Evolutionary conservation across 2,888 invertebrate species (phyloP), one percentile per base, ranked within the genome.

Genomic region (Nomada fucata): DNA sequence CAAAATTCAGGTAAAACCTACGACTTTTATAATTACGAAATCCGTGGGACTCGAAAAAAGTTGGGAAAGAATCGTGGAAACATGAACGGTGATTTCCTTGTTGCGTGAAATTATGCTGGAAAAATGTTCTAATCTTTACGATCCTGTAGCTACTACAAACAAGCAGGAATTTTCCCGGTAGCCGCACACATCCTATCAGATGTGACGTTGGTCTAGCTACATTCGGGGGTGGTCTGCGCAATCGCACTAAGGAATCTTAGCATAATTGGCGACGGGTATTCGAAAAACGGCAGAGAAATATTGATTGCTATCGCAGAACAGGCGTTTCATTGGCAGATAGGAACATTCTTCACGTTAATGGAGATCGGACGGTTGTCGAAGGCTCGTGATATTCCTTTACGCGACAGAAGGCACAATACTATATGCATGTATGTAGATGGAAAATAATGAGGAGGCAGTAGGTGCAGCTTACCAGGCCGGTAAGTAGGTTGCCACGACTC

Each of bases 401-500:
- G 65, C 29, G 68, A 60, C 42, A 52, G 70, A 50, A 75, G 60
- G 26, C 26, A 50, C 69, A 70, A 71, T 77, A 71, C 44, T 64
- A 59, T 61, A 29, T 26, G 26, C 2, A 29, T 29, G 7, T 36
- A 36, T 36, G 36, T 36, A 67, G 79, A 79, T 60, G 47, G 73
- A 75, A 64, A 68, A 73, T 82, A 86, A 82, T 82, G 73, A 65
- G 79, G 70, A 79, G 76, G 82, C 72, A 68, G 60, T 88, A 80
- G 79, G 76, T 84, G 84, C 83, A 81, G 82, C 76, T 87, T 87
- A 83, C 77, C 75, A 76, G 76, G 82, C 59, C 70, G 71, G 81
- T 88, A 89, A 90, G 87, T 90, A 88, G 88, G 89, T 86, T 89
- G 87, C 86, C 82, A 73, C 85, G 86, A 86, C 77, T 76, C 60